Base-by-base conservation (phyloP, 1,140 invertebrate genomes). In the Cydia amplana region DNA sequence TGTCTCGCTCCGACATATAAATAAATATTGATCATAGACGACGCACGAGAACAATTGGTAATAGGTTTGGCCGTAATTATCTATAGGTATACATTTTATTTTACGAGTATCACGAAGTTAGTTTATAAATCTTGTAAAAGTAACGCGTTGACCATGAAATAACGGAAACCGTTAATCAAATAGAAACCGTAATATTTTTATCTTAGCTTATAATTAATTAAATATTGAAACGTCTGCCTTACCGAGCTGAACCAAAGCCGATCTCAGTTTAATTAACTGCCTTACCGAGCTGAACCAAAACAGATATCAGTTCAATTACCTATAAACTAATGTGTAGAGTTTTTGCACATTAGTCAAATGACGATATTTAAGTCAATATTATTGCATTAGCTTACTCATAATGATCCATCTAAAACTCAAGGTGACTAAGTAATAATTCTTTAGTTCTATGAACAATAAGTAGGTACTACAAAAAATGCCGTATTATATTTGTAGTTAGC, bases 351-450 rank as follows among this genome's bases (percentile, higher is more conserved):
- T 70, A 70, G n/a, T 1, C 32, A 43, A 40, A 40, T 40, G n/a
- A 70, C 16, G 65, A 32, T 36, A 18, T 70, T 70, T 70, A 23
- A 36, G 65, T 70, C 28, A 70, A 36, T 70, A 70, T 70, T 43
- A 36, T 18, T 70, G 28, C 36, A 70, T 70, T 70, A 70, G 65
- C 65, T 40, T 43, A 16, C 16, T 18, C 32, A 36, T 70, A 70
- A 70, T 70, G 65, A 40, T 43, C 65, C 65, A 10, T n/a, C 32
- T 10, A 43, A 70, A 70, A 36, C n/a, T 28, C 65, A 70, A 70
- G 65, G 65, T 70, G 28, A 70, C 65, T 70, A 60, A 60, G n/a
- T 70, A 40, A 40, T 70, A 70, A 70, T 70, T 18, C 32, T 20
- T 43, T 25, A 43, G 64, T 70, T 40, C 28, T 36, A 32, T 36